phyloP scores from a whole-genome alignment of 2,113 vertebrate genomes.

The Merops nubicus region DNA sequence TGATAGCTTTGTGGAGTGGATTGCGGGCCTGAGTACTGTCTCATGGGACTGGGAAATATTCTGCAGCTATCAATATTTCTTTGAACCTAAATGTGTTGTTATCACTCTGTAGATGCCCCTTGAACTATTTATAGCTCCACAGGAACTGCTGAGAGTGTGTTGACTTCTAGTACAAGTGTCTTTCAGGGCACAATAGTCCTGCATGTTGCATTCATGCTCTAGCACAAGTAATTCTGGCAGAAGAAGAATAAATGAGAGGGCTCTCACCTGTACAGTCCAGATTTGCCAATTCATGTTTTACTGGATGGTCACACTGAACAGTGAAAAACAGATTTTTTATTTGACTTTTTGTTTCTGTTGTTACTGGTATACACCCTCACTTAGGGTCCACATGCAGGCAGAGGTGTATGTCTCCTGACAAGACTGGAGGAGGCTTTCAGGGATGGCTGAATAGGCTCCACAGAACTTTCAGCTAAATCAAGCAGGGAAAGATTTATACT shows the following conservation, averaged over 20 bases:
- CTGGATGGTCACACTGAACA: background rate
- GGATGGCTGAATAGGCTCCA: background rate
- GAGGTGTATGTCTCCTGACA: accelerated
- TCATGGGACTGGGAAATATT: background rate
- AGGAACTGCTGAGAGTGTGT: background rate
- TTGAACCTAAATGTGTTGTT: background rate
- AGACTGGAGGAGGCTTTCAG: background rate
- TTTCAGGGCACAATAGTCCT: background rate
- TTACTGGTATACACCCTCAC: background rate
- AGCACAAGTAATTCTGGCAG: background rate
- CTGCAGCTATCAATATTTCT: conserved; percentile 17
- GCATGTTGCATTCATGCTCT: background rate
- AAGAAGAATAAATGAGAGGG: background rate
- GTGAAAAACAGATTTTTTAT: background rate
- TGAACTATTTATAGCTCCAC: conserved; percentile 9
- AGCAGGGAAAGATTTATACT: background rate
- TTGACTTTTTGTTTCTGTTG: background rate
- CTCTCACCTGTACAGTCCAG: background rate
- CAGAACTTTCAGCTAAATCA: background rate
- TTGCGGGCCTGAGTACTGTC: background rate
- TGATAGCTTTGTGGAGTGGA: background rate
- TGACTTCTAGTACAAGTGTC: background rate
- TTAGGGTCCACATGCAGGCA: background rate
- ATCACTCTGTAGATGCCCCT: background rate
- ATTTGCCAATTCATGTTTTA: background rate